A percentile compares a stretch with the other conserved stretches of the same genome.
phyloP scores from a whole-genome alignment of 2,888 invertebrate genomes.

The Agrochola circellaris region DNA sequence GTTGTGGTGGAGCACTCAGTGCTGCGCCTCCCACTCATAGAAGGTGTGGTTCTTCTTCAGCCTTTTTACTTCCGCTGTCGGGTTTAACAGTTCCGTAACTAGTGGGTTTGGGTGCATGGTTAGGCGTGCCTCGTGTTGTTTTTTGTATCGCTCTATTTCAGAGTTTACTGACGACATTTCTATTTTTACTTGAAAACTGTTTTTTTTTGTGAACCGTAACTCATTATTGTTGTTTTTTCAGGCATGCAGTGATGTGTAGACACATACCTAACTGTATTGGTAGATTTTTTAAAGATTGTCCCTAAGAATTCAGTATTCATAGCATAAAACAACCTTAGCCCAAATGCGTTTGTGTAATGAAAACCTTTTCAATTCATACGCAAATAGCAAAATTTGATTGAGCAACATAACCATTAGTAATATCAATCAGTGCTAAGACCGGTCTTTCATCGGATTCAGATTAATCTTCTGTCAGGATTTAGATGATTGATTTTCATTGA shows the following conservation, averaged over 20 bases:
- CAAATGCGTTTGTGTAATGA: background rate
- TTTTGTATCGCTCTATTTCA: too few species aligned
- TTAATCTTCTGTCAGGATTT: slow-evolving; percentile 55
- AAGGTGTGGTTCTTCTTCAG: too few species aligned
- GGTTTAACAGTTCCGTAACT: too few species aligned
- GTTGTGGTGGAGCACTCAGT: too few species aligned
- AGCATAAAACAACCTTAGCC: background rate
- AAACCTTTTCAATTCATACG: slow-evolving; percentile 1
- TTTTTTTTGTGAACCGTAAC: too few species aligned
- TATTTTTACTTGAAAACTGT: too few species aligned
- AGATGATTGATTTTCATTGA: slow-evolving; percentile 49
- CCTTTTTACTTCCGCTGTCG: too few species aligned
- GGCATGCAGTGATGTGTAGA: background rate
- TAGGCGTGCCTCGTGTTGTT: too few species aligned
- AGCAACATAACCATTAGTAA: slow-evolving; percentile 39
- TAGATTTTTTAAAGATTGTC: background rate
- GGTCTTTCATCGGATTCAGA: slow-evolving; percentile 40
- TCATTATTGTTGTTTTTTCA: too few species aligned
- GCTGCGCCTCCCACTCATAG: too few species aligned
- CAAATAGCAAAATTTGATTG: slow-evolving; percentile 13
- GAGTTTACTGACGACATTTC: too few species aligned
- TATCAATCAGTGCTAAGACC: slow-evolving; percentile 39
- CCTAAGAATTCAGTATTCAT: background rate
- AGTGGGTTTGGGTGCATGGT: too few species aligned
- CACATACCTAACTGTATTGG: background rate